Conservation (phyloP, 1,140 invertebrate species). For the Panagrolaimus sp. region DNA sequence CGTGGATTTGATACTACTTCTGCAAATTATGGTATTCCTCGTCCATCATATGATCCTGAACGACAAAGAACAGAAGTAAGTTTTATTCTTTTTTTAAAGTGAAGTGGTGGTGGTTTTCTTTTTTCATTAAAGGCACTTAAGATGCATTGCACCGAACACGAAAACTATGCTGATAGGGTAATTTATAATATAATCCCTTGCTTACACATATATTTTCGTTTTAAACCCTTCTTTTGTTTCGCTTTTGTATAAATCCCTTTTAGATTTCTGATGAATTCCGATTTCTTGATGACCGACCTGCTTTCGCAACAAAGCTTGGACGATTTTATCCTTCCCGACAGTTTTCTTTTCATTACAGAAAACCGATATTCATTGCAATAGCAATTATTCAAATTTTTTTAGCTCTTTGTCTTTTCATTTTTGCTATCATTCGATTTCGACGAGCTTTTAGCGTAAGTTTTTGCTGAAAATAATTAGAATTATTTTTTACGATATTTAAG, state of each 20-base stretch:
- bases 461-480: neutral
- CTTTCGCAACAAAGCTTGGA: constrained; percentile 8
- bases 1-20: neutral
- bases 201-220: too few species aligned
- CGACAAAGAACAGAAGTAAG: constrained; percentile 1
- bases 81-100: too few species aligned
- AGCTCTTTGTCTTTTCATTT: neutral
- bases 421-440: neutral
- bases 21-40: constrained; percentile 5
- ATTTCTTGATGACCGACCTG: constrained; percentile 4
- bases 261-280: constrained; percentile 19
- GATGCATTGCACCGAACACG: too few species aligned
- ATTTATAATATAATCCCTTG: too few species aligned
- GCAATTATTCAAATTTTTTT: constrained; percentile 15
- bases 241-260: neutral
- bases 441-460: constrained; percentile 10
- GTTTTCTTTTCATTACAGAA: constrained; percentile 12
- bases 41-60: neutral
- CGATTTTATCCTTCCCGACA: constrained; percentile 4
- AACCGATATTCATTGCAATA: neutral
- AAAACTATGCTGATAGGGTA: too few species aligned
- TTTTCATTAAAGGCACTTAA: too few species aligned
- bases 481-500: neutral
- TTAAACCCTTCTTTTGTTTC: too few species aligned
- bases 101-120: too few species aligned